Evolutionary conservation across 2,113 vertebrate species (phyloP).

Genomic region (Sapajus apella): DNA sequence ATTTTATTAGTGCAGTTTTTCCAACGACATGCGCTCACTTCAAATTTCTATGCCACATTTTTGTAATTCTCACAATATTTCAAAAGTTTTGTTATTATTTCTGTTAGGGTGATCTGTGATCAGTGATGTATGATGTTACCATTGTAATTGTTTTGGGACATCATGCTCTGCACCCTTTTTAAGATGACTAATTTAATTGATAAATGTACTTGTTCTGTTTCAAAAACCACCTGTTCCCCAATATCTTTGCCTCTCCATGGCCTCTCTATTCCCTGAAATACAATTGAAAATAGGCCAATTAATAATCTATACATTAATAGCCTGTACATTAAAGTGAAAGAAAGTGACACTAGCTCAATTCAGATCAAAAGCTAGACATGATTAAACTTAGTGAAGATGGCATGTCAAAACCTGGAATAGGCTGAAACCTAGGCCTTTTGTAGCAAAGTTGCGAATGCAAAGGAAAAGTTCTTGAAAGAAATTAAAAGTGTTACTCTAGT

Average conservation of each 20-base stretch:
- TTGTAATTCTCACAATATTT: background rate
- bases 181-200: background rate
- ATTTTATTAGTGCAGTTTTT: background rate
- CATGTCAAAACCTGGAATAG: background rate
- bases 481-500: background rate
- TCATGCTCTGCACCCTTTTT: background rate
- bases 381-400: background rate
- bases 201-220: background rate
- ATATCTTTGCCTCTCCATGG: background rate
- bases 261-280: background rate
- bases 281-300: background rate
- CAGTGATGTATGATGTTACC: background rate
- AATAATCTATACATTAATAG: background rate
- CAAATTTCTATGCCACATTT: background rate
- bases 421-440: background rate
- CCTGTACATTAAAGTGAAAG: background rate
- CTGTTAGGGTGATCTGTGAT: background rate
- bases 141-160: background rate
- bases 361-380: background rate
- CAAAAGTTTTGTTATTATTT: background rate
- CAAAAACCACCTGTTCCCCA: background rate
- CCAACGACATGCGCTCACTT: background rate
- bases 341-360: background rate
- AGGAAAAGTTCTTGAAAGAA: background rate
- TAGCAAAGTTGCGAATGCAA: background rate